Evolutionary conservation across 2,113 vertebrate species (phyloP).

Genomic region (Ochotona princeps): DNA sequence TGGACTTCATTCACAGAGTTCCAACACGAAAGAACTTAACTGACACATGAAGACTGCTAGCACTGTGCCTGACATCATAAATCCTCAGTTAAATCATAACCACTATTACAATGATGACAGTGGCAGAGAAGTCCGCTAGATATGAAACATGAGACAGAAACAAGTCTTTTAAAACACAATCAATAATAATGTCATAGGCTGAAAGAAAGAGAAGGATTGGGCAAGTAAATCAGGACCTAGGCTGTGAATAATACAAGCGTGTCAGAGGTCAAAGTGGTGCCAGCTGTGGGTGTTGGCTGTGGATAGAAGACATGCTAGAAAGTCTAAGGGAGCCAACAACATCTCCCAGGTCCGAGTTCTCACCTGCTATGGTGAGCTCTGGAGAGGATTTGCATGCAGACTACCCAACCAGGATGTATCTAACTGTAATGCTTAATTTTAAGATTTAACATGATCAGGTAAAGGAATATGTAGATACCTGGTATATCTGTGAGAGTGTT

Average conservation of each 20-base stretch:
- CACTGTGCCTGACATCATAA: not conserved
- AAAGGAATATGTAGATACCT: too few relatives aligned
- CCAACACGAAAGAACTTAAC: not conserved
- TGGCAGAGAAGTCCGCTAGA: too few relatives aligned
- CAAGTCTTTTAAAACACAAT: not conserved
- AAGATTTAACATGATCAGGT: not conserved
- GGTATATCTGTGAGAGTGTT: not conserved
- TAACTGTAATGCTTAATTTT: not conserved
- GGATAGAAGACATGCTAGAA: not conserved
- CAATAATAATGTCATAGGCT: not conserved
- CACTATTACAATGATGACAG: not conserved
- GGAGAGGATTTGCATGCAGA: too few relatives aligned
- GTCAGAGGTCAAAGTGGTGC: not conserved
- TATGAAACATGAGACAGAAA: not conserved
- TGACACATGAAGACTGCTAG: not conserved
- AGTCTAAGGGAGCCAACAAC: rapidly evolving
- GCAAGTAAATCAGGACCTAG: not conserved
- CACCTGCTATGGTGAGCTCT: not conserved
- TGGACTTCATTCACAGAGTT: not conserved
- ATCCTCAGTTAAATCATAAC: not conserved
- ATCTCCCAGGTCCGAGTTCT: not conserved
- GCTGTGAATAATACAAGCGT: not conserved
- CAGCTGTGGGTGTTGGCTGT: not conserved
- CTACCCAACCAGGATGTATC: not conserved
- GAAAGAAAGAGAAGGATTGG: not conserved